A percentile compares a stretch with the other conserved stretches of the same genome.
phyloP scores from a whole-genome alignment of 37 sponge, comb jelly and placozoan genomes.

The Ephydatia muelleri region DNA sequence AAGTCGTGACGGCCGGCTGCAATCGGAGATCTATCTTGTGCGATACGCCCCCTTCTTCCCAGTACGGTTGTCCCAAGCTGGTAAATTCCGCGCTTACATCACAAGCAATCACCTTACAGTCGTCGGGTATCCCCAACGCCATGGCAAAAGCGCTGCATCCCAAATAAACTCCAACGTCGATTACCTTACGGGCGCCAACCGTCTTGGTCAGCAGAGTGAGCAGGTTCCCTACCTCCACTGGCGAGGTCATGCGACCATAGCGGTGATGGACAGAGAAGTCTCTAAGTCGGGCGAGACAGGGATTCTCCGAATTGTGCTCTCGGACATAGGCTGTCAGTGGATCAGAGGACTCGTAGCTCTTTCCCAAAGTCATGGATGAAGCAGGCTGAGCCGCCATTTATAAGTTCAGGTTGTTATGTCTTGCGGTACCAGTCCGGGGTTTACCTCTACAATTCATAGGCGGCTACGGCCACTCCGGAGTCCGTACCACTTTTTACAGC shows the following conservation, averaged over 20 bases:
- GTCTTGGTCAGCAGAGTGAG: slow-evolving; percentile 49
- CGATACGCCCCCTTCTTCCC: slow-evolving; percentile 78
- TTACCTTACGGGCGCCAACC: slow-evolving; percentile 63
- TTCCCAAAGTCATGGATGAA: not conserved
- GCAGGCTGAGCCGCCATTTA: not conserved
- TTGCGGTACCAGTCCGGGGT: no score
- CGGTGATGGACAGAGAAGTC: not conserved
- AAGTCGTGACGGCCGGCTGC: slow-evolving; percentile 70
- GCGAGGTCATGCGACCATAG: slow-evolving; percentile 57
- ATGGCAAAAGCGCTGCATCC: slow-evolving; percentile 80
- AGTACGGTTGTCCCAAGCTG: slow-evolving; percentile 66
- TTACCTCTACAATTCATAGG: no score
- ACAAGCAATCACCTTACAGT: slow-evolving; percentile 86
- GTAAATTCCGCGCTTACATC: slow-evolving; percentile 70
- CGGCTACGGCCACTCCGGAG: no score
- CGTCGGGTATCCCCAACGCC: slow-evolving; percentile 70
- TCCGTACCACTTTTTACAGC: no score
- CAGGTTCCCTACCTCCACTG: slow-evolving; percentile 58
- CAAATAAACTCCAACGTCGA: slow-evolving; percentile 86
- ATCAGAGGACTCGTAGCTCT: slow-evolving; percentile 9
- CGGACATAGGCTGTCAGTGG: slow-evolving; percentile 17
- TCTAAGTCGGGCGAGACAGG: slow-evolving; percentile 19
- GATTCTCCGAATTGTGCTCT: slow-evolving; percentile 32
- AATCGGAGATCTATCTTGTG: slow-evolving; percentile 79
- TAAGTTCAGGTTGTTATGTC: no score